Conservation (phyloP, 1,140 invertebrate species). For the Neodiprion pinetum region DNA sequence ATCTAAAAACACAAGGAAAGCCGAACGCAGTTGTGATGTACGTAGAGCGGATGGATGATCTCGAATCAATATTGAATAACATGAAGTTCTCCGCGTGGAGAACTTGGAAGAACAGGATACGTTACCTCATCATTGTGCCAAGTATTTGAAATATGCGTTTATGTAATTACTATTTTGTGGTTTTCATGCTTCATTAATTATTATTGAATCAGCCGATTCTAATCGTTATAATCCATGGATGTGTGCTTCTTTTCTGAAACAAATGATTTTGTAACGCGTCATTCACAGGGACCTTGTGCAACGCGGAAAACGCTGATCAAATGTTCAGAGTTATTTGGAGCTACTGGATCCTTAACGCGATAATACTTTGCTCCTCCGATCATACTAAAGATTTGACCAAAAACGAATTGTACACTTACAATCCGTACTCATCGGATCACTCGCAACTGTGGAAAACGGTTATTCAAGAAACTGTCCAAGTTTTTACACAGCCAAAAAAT, state of each 20-base stretch:
- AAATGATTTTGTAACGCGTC: neutral
- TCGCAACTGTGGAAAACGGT: neutral
- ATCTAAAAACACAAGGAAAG: too few relatives aligned
- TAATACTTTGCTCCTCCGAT: neutral
- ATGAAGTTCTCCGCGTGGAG: neutral
- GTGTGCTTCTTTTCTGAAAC: too few relatives aligned
- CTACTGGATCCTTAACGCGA: neutral
- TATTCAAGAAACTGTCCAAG: neutral
- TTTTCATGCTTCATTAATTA: neutral
- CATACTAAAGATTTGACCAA: neutral
- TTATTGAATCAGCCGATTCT: neutral
- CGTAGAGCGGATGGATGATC: neutral
- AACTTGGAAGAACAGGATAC: neutral
- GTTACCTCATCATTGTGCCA: neutral
- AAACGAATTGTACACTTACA: neutral
- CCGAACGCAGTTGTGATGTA: too few relatives aligned
- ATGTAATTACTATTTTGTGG: neutral
- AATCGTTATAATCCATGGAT: too few relatives aligned
- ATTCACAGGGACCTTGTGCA: neutral
- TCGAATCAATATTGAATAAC: neutral
- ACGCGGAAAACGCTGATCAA: neutral
- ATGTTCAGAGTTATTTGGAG: neutral
- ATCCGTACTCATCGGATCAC: conserved; percentile 1
- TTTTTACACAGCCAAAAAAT: neutral
- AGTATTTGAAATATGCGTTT: neutral